Evolutionary conservation across 1,140 invertebrate genomes (phyloP).

Genomic region (Zophobas atratus): DNA sequence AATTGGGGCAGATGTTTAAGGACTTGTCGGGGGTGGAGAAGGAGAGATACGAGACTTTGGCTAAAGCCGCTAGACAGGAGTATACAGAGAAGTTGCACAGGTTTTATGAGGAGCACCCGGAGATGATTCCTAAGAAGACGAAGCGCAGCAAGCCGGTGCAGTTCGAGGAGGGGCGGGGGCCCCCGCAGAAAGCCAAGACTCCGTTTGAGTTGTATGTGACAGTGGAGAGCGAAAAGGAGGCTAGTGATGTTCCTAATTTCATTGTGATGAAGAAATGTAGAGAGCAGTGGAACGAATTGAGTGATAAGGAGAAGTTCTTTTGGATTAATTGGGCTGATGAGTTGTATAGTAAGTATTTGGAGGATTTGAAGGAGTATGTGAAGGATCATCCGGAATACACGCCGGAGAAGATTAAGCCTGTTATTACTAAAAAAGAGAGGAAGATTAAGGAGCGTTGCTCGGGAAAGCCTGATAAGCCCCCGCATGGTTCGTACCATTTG

Average conservation of each 20-base stretch:
- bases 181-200: conserved; percentile 59
- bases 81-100: conserved; percentile 63
- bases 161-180: background rate
- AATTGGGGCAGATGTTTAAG: conserved; percentile 7
- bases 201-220: conserved; percentile 60
- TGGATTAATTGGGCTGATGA: conserved; percentile 62
- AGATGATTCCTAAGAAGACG: conserved; percentile 16
- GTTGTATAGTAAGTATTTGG: conserved; percentile 61
- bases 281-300: conserved; percentile 65
- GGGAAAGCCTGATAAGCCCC: conserved; percentile 65
- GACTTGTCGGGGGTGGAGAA: conserved; percentile 51
- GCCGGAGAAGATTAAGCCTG: conserved; percentile 53
- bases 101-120: conserved; percentile 64
- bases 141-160: background rate
- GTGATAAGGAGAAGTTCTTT: conserved; percentile 66
- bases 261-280: conserved; percentile 62
- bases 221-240: conserved; percentile 56
- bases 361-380: conserved; percentile 64
- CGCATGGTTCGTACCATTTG: conserved; percentile 69
- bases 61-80: conserved; percentile 58
- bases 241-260: conserved; percentile 55
- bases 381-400: conserved; percentile 53
- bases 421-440: conserved; percentile 64
- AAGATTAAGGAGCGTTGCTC: conserved; percentile 55
- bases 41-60: conserved; percentile 63